Evolutionary conservation across 1,140 invertebrate species (phyloP), one percentile per base, ranked within the genome.

Genomic region (Philopotamus ludificatus): DNA sequence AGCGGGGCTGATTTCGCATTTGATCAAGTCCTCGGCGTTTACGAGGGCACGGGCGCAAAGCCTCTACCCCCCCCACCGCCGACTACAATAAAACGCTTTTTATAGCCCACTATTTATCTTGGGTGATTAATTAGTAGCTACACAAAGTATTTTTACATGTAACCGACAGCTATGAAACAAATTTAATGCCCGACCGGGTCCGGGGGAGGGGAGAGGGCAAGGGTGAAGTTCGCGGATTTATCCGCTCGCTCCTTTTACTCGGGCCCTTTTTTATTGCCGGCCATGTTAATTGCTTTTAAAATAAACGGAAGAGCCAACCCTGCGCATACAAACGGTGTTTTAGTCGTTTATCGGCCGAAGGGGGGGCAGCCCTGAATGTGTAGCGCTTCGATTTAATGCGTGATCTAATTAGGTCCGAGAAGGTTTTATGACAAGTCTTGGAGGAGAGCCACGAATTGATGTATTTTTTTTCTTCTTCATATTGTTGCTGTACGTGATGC

Each of bases 111-210:
- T 54, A 63, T 63, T 63, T 63, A 63, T 54, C 49, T 63, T 28
- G 34, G 51, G 61, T 63, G 61, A 63, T 63, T 63, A 63, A 63
- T 63, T 63, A 63, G 61, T 22, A n/a, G 61, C 44, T 26, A 44
- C 22, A 54, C 50, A 25, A 51, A 44, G 61, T 42, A 63, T 54
- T 63, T 63, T 63, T 63, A 53, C 47, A 41, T 63, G 60, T 63
- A 63, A 62, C 59, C 59, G 45, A 51, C 28, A 34, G 28, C 28
- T 34, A 34, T 34, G 28, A 34, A 34, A 34, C 4, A 34, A 12
- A 34, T 34, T 34, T 34, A 34, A 34, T 34, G 28, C 28, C 12
- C 28, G 4, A 34, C 12, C 12, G 12, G 28, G 12, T 34, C 4
- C 28, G 4, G 12, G 12, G 28, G 28, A 34, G 4, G 28, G 12